These are phyloP conservation scores for Apantesis nais DNA, from an alignment of 2,888 invertebrate genomes.

Conservation along the genomic window DNA sequence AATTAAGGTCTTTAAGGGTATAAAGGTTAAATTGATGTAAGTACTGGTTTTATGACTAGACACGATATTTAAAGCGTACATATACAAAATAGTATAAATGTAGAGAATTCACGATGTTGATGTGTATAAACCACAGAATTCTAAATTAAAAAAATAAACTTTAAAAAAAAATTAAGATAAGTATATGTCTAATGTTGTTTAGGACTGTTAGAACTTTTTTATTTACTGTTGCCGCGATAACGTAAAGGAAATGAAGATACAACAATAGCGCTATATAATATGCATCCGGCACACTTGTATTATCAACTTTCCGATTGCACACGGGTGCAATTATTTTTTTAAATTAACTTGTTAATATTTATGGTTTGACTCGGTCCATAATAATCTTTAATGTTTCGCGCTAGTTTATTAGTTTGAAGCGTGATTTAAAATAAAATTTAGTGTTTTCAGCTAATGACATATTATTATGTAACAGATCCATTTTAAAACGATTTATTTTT, in stretches of 20 bases:
- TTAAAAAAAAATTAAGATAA: background rate
- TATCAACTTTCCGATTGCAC: constrained; percentile 65
- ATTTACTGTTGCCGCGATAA: constrained; percentile 60
- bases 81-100: too few species aligned
- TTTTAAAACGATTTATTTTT: background rate
- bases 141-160: too few species aligned
- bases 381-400: constrained; percentile 15
- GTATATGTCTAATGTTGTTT: constrained; percentile 39
- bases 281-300: constrained; percentile 66
- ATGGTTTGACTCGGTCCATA: constrained; percentile 39
- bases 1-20: background rate
- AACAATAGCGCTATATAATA: constrained; percentile 69
- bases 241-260: constrained; percentile 66
- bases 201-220: constrained; percentile 59
- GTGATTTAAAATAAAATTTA: background rate
- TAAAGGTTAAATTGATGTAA: too few species aligned
- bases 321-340: constrained; percentile 65
- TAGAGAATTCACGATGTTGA: too few species aligned
- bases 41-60: too few species aligned
- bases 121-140: too few species aligned
- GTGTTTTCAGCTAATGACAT: background rate
- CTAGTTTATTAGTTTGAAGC: constrained; percentile 5
- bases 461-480: background rate
- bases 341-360: constrained; percentile 70
- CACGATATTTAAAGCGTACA: too few species aligned